phyloP scores from a whole-genome alignment of 2,113 vertebrate species.

The Trichechus manatus region DNA sequence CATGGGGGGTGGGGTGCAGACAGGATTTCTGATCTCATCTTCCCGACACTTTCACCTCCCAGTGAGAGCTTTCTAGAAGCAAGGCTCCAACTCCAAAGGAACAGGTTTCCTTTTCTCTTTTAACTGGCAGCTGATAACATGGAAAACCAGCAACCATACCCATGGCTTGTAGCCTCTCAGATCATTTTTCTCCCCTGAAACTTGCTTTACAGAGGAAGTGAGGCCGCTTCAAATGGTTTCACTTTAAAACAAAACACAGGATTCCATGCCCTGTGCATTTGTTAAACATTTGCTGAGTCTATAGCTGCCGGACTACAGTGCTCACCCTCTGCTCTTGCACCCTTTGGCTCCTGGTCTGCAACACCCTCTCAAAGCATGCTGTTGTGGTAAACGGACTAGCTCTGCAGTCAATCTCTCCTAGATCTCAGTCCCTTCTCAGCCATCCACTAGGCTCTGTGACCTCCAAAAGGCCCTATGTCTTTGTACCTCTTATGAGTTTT shows the following conservation, averaged over 20 bases:
- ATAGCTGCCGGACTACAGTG: neutral
- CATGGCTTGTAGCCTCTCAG: neutral
- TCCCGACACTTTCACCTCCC: neutral
- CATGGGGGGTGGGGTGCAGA: neutral
- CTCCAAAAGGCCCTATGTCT: neutral
- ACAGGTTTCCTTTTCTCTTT: neutral
- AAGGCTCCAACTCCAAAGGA: neutral
- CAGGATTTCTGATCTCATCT: neutral
- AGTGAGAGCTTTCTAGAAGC: neutral
- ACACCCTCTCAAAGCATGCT: neutral
- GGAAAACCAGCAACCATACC: neutral
- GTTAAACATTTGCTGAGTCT: neutral
- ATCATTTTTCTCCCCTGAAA: neutral
- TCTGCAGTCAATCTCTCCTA: neutral
- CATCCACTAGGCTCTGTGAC: neutral
- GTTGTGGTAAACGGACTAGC: neutral
- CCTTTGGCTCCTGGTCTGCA: neutral
- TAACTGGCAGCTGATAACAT: neutral
- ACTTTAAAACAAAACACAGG: conserved; percentile 51
- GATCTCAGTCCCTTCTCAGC: neutral
- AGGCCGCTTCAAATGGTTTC: conserved; percentile 36
- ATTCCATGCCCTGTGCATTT: neutral
- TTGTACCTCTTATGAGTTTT: neutral
- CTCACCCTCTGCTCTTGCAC: neutral
- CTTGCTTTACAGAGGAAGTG: conserved; percentile 59